These are phyloP conservation scores for Drosophila diplacantha DNA, from an alignment of 2,888 invertebrate genomes.

Conservation along the genomic window DNA sequence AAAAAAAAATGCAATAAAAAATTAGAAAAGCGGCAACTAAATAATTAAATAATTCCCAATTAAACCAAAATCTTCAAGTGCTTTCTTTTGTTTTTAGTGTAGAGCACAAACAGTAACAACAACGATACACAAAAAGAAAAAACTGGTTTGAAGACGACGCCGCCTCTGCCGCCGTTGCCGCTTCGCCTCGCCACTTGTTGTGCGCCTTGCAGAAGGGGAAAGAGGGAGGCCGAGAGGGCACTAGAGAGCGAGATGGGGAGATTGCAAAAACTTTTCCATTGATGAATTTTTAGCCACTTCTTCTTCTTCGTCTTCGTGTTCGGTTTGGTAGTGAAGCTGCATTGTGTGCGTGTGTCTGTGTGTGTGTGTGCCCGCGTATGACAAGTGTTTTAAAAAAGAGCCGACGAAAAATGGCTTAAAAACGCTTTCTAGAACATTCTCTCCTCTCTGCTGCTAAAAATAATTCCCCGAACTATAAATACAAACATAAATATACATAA, in stretches of 20 bases:
- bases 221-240: slow-evolving; percentile 14
- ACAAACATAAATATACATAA: slow-evolving; percentile 9
- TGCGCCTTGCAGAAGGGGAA: slow-evolving; percentile 12
- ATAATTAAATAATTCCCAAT: not conserved
- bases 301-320: slow-evolving; percentile 13
- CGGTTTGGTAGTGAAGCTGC: slow-evolving; percentile 19
- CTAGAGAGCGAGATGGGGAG: slow-evolving; percentile 48
- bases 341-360: not conserved
- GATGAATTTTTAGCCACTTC: slow-evolving; percentile 56
- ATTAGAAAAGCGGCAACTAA: not conserved
- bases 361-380: not conserved
- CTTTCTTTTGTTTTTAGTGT: slow-evolving; percentile 1
- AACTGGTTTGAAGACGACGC: slow-evolving; percentile 59
- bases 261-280: slow-evolving; percentile 70
- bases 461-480: slow-evolving; percentile 8
- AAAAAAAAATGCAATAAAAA: not conserved
- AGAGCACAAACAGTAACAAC: slow-evolving; percentile 29
- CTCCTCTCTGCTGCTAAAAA: slow-evolving; percentile 29
- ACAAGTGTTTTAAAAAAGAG: slow-evolving; percentile 10
- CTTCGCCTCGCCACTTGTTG: slow-evolving; percentile 39
- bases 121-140: slow-evolving; percentile 32
- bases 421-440: slow-evolving; percentile 49
- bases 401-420: slow-evolving; percentile 3
- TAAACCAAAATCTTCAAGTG: too few species aligned
- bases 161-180: slow-evolving; percentile 25